Evolutionary conservation across 2,888 invertebrate species (phyloP).

Genomic region (Phyllotreta striolata): DNA sequence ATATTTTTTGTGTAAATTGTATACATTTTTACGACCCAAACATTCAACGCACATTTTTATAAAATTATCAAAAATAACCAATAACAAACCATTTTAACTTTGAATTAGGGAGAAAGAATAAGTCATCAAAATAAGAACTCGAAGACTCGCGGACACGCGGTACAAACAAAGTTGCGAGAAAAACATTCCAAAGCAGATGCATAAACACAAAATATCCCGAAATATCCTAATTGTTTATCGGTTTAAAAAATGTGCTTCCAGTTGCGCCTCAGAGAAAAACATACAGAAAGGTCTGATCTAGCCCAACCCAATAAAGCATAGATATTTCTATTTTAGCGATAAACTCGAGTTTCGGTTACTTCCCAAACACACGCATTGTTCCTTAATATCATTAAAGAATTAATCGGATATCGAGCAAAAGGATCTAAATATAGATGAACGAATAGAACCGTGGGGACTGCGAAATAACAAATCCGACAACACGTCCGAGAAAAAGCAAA

Average conservation of each 20-base stretch:
- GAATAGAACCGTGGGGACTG: constrained; percentile 13
- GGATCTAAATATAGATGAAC: constrained; percentile 16
- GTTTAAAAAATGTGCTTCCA: too few species aligned
- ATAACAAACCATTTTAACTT: not conserved
- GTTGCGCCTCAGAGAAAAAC: too few species aligned
- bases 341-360: not conserved
- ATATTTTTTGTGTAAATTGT: not conserved
- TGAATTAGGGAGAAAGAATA: too few species aligned
- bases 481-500: not conserved
- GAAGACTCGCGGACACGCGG: too few species aligned
- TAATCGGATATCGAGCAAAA: constrained; percentile 16
- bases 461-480: constrained; percentile 17
- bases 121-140: too few species aligned
- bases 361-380: constrained; percentile 4
- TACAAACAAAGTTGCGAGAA: too few species aligned
- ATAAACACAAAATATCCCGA: too few species aligned
- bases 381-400: constrained; percentile 7
- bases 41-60: not conserved
- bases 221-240: too few species aligned
- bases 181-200: too few species aligned
- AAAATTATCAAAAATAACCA: not conserved
- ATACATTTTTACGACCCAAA: not conserved
- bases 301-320: too few species aligned
- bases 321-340: too few species aligned
- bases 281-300: too few species aligned